Base-by-base conservation (phyloP, 2,888 invertebrate genomes). In the Apamea anceps region DNA sequence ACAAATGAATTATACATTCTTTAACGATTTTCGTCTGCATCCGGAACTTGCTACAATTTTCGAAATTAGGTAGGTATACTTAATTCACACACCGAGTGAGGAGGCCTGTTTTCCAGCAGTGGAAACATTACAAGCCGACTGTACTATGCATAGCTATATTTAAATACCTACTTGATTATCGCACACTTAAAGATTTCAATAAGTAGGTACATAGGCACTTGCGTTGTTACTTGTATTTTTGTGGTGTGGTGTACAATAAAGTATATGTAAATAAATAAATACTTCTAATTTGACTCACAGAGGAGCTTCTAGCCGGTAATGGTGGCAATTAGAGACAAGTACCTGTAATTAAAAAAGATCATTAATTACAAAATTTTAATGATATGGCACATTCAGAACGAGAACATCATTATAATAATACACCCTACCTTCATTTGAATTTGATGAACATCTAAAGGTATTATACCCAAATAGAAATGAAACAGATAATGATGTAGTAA, bases 341-440 rank as follows among this genome's bases (percentile, higher is more conserved):
- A 85, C 85, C 87, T 85, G 87, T 7, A 84, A 85, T 80, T 13
- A 85, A 66, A 85, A 48, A 80, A n/a, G 0, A 32, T 42, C 1
- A 57, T 82, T 79, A 77, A 13, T 72, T 57, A 45, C 12, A 62
- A 48, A 10, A 48, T 6, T 15, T 57, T 7, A 70, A 78, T 72
- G 15, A 37, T 51, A 42, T 6, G 3, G n/a, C 45, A 51, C 21
- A 42, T 66, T 74, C 25, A 12, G 0, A 25, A 25, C 25, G 13
- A 15, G 2, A 8, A 45, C 32, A 28, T 68, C 25, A 65, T 77
- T 62, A 45, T 32, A 3, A 21, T 48, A 48, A 68, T 13, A 62
- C 37, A 60, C 12, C 7, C 4, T 45, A 42, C 15, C 21, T 67
- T 48, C 0, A 32, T 71, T 62, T 45, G 15, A 54, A 0, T 45